Evolutionary conservation across 2,113 vertebrate genomes (phyloP).

Genomic region (Eulemur macaco): DNA sequence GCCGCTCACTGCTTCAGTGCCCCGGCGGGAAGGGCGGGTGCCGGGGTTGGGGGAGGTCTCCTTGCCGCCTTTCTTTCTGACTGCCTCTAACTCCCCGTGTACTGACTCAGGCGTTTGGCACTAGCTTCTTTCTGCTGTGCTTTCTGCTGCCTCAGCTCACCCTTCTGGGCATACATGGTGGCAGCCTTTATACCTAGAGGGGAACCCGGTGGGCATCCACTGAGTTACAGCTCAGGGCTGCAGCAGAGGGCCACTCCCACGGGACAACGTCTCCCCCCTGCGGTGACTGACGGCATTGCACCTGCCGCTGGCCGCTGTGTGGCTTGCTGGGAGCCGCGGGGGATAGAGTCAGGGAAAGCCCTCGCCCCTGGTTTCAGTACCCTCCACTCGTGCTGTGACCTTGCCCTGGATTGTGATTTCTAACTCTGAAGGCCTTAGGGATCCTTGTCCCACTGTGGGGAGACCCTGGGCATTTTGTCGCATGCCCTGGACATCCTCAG

Average conservation of each 20-base stretch:
- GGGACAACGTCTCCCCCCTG: slow-evolving; percentile 29
- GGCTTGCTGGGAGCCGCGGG: not conserved
- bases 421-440: not conserved
- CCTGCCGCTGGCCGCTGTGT: fast-evolving
- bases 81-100: not conserved
- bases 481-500: not conserved
- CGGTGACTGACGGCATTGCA: not conserved
- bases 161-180: not conserved
- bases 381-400: too few species aligned
- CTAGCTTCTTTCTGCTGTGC: not conserved
- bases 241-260: not conserved
- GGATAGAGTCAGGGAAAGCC: not conserved
- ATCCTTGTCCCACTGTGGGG: not conserved
- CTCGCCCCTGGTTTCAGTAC: not conserved
- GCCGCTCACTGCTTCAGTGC: not conserved
- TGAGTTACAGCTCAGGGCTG: not conserved
- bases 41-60: not conserved
- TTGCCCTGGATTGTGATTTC: not conserved
- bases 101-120: not conserved
- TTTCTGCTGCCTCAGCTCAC: slow-evolving; percentile 11
- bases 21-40: not conserved
- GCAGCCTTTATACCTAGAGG: not conserved
- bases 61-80: not conserved
- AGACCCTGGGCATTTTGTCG: not conserved
- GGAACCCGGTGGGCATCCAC: not conserved